Evolutionary conservation across 1,140 invertebrate genomes (phyloP).

Genomic region (Panulirus ornatus): DNA sequence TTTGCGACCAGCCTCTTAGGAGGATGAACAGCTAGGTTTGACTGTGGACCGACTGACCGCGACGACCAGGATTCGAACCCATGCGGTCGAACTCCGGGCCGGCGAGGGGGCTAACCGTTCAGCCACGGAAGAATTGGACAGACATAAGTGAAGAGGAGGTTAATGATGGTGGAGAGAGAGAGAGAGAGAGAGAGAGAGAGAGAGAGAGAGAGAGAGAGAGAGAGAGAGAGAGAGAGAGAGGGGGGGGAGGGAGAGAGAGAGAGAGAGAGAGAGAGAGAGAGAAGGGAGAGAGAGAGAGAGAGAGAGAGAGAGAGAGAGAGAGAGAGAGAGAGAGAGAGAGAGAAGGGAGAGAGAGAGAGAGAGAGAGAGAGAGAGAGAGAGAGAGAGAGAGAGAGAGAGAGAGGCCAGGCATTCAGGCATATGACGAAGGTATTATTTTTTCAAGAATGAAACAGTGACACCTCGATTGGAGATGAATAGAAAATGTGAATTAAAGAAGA

Average conservation of each 20-base stretch:
- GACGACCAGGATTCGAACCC: neutral
- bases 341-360: too few relatives aligned
- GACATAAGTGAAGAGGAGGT: slow-evolving; percentile 1
- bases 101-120: neutral
- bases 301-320: too few relatives aligned
- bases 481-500: too few relatives aligned
- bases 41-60: neutral
- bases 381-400: too few relatives aligned
- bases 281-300: too few relatives aligned
- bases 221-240: neutral
- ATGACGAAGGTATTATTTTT: too few relatives aligned
- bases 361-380: too few relatives aligned
- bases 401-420: too few relatives aligned
- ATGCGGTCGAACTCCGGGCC: neutral
- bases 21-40: neutral
- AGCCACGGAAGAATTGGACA: neutral
- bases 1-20: neutral
- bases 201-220: neutral
- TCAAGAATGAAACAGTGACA: too few relatives aligned
- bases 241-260: neutral
- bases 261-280: too few relatives aligned
- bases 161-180: neutral
- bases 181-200: neutral
- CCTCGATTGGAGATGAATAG: too few relatives aligned
- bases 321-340: too few relatives aligned